Evolutionary conservation across 2,797 vertebrate species (phyloP), one percentile per base, ranked within the genome.

Genomic region (Gallinago solitaria): DNA sequence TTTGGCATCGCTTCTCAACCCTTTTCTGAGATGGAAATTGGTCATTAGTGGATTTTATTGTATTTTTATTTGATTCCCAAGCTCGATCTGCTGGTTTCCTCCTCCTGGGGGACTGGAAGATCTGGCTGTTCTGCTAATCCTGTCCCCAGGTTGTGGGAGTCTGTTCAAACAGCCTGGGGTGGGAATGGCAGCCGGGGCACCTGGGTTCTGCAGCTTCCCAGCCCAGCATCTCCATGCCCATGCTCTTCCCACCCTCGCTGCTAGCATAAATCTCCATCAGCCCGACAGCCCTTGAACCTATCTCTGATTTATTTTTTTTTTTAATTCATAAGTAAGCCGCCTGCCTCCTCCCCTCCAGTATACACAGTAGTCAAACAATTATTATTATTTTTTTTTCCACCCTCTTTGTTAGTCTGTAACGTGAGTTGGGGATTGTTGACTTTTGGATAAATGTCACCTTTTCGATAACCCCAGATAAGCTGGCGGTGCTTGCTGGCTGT

Each of bases 31-130:
- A 88, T 93, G 88, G 85, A 90, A 94, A 92, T 91, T 59, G 77
- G 61, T 95, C 88, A 37, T 94, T 91, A 95, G 86, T 43, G n/a
- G 63, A 43, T 83, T 95, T 95, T 91, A 82, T 63, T 75, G 54
- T 54, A 16, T 73, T 91, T 93, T 91, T 51, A 9, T 78, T 85
- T 95, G 87, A 94, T 94, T 95, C 95, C 63, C 88, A 91, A 90
- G 51, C 61, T 94, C 5, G 0, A 5, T 54, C 47, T 51, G 57
- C 61, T 93, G 27, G 43, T 81, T 95, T 90, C 77, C 18, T 87
- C 35, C 67, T 92, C 59, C 47, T 10, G 2, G 28, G 70, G 82
- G 77, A 39, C 47, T 76, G 73, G 50, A 73, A 30, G 87, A 33
- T 90, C 79, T 64, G 47, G 11, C 64, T 75, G 71, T 85, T 95